Conservation (phyloP, 2,113 vertebrate species). For the Athene cunicularia region DNA sequence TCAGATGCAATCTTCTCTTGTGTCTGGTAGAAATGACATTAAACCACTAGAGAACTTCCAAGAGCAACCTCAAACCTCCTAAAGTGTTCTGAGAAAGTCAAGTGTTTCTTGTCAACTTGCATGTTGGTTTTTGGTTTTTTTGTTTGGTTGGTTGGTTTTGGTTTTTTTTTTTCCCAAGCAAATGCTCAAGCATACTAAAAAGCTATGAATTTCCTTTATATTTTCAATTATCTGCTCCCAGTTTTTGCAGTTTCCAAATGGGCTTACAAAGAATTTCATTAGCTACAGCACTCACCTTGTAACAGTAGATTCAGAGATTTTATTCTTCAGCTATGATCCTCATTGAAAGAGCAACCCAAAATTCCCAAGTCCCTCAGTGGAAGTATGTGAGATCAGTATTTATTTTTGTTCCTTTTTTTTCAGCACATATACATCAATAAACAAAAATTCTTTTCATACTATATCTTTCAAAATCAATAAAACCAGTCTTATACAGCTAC, state of each 20-base stretch:
- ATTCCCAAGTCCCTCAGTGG: neutral
- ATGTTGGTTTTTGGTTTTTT: neutral
- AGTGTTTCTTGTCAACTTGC: neutral
- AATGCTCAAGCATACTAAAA: neutral
- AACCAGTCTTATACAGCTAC: neutral
- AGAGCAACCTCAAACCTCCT: neutral
- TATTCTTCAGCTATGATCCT: neutral
- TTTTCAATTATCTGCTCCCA: neutral
- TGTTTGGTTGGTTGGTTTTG: no score
- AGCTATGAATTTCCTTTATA: neutral
- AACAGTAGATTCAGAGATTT: neutral
- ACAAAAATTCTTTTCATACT: neutral
- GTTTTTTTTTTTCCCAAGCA: neutral
- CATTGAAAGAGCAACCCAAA: neutral
- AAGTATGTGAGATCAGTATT: neutral
- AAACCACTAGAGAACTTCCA: neutral
- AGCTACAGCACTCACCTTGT: neutral
- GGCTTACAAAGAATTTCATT: neutral
- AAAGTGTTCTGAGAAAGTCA: neutral
- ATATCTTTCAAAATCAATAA: neutral
- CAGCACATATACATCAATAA: neutral
- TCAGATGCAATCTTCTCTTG: neutral
- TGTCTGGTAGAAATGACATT: neutral
- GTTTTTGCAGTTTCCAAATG: neutral
- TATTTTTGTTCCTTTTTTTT: neutral